These are phyloP conservation scores for Stomatorhinus walkeri DNA, from an alignment of 2,797 vertebrate species.

Conservation along the genomic window DNA sequence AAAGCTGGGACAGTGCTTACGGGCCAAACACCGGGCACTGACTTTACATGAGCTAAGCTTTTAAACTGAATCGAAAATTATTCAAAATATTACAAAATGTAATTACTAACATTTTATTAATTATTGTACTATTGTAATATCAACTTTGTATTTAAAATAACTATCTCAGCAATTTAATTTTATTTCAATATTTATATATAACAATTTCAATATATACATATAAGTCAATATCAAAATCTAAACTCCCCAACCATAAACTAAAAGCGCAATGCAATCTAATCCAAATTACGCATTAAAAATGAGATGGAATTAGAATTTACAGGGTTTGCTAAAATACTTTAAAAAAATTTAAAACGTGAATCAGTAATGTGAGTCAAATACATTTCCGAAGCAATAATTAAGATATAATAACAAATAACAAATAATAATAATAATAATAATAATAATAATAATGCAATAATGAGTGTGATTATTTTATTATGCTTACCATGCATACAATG, in stretches of 20 bases:
- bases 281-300: not conserved
- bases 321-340: not conserved
- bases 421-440: not conserved
- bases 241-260: not conserved
- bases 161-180: not conserved
- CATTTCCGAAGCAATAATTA: not conserved
- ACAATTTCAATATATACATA: not conserved
- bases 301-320: not conserved
- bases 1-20: not conserved
- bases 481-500: not conserved
- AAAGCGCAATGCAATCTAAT: not conserved
- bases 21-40: not conserved
- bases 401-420: not conserved
- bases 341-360: not conserved
- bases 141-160: not conserved
- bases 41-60: not conserved
- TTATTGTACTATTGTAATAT: not conserved
- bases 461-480: not conserved
- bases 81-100: not conserved
- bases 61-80: not conserved
- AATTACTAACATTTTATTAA: not conserved
- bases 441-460: not conserved
- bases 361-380: not conserved
- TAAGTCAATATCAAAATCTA: not conserved
- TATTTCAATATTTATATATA: not conserved